These are phyloP conservation scores for Amiota communis DNA, from an alignment of 2,888 invertebrate genomes.

Conservation along the genomic window DNA sequence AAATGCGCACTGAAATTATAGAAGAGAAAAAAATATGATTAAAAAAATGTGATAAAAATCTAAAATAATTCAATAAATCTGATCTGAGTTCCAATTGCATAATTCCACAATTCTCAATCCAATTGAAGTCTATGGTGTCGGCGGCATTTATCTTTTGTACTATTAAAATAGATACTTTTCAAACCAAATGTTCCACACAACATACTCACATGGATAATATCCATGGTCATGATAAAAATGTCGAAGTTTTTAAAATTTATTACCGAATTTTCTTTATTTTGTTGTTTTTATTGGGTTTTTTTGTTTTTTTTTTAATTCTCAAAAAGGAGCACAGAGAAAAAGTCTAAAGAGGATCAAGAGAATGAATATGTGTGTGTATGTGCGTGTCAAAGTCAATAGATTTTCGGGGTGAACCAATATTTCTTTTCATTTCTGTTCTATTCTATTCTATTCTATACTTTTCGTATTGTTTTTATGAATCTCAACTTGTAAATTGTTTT, in stretches of 20 bases:
- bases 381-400: conserved; percentile 39
- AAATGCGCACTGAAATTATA: not conserved
- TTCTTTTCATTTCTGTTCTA: too few species aligned
- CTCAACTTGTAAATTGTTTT: conserved; percentile 31
- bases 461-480: not conserved
- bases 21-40: not conserved
- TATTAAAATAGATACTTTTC: conserved; percentile 11
- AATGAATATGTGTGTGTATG: not conserved
- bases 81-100: too few species aligned
- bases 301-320: conserved; percentile 24
- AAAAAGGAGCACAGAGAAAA: conserved; percentile 3
- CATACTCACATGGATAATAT: conserved; percentile 36
- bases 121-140: not conserved
- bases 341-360: not conserved
- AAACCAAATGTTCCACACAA: not conserved
- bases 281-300: conserved; percentile 6
- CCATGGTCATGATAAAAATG: conserved; percentile 60
- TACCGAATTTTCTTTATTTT: conserved; percentile 42
- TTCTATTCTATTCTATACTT: too few species aligned
- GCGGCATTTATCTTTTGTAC: conserved; percentile 22
- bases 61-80: too few species aligned
- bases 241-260: conserved; percentile 67
- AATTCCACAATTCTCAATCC: too few species aligned
- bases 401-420: not conserved
- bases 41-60: too few species aligned